Conservation (phyloP, 2,888 invertebrate species). For the Electrophaes corylata region DNA sequence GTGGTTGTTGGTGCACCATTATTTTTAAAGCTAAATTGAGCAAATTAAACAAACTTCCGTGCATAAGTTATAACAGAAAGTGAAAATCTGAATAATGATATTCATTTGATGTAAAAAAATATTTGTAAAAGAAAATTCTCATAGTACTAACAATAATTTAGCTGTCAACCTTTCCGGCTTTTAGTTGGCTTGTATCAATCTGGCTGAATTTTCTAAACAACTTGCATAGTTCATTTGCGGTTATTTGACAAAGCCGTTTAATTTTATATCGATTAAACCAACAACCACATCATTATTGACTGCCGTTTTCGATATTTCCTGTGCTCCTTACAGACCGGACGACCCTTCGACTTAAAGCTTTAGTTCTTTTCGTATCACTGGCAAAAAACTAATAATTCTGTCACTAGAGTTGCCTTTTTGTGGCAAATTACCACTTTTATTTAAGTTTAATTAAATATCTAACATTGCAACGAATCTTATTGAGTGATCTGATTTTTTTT, state of each 20-base stretch:
- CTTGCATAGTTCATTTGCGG: too few relatives aligned
- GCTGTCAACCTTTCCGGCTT: neutral
- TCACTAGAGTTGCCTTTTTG: too few relatives aligned
- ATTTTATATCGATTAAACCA: neutral
- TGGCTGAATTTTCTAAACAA: too few relatives aligned
- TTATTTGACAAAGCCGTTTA: neutral
- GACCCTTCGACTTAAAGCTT: neutral
- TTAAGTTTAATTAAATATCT: too few relatives aligned
- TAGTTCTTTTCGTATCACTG: neutral
- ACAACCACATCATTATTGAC: conserved; percentile 20
- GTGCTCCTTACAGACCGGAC: neutral
- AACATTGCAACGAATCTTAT: too few relatives aligned
- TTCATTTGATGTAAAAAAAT: neutral
- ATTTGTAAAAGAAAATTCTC: neutral
- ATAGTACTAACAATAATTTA: neutral
- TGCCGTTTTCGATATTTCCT: conserved; percentile 6
- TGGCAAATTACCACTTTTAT: too few relatives aligned
- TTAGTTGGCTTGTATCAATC: too few relatives aligned
- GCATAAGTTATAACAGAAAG: neutral
- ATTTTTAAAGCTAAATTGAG: conserved; percentile 19
- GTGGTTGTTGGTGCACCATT: conserved; percentile 26
- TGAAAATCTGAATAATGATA: neutral
- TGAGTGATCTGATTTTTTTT: too few relatives aligned
- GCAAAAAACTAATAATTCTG: too few relatives aligned
- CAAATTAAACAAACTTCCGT: conserved; percentile 12